A percentile compares a stretch with the other conserved stretches of the same genome.
These are phyloP conservation scores for Poeciliopsis paucimaculata DNA, from an alignment of 2,797 vertebrate genomes.

Conservation along the genomic window DNA sequence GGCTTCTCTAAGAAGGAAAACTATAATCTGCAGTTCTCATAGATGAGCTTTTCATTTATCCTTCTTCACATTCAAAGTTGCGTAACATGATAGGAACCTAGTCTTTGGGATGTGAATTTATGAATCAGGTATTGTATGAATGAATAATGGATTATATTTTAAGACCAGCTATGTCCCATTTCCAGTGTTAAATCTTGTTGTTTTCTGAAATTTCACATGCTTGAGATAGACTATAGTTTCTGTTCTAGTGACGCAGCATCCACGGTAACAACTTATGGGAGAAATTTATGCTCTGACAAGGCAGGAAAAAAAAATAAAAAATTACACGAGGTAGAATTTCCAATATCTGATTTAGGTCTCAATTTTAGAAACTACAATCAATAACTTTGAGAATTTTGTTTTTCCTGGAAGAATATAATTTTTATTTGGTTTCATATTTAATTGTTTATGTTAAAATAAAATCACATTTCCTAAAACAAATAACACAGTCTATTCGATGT, in stretches of 20 bases:
- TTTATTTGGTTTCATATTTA: neutral
- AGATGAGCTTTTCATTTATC: slow-evolving; percentile 19
- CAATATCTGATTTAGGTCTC: neutral
- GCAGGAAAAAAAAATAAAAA: neutral
- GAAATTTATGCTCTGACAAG: neutral
- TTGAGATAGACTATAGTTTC: neutral
- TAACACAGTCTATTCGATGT: neutral
- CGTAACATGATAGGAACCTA: neutral
- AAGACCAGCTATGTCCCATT: neutral
- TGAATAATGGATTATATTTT: neutral
- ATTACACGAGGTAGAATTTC: neutral
- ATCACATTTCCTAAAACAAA: neutral
- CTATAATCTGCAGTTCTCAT: slow-evolving; percentile 15
- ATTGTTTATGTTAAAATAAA: neutral
- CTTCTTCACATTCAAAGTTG: slow-evolving; percentile 16
- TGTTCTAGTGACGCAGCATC: neutral
- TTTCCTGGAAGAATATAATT: neutral
- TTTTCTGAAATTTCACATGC: neutral
- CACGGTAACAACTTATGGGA: neutral
- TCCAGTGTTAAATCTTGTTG: neutral
- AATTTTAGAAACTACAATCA: neutral
- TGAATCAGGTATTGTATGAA: neutral
- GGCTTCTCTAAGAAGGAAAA: slow-evolving; percentile 15
- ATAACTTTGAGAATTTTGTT: neutral
- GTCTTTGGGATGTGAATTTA: neutral